Evolutionary conservation across 2,113 vertebrate species (phyloP).

Genomic region (Ascaphus truei): DNA sequence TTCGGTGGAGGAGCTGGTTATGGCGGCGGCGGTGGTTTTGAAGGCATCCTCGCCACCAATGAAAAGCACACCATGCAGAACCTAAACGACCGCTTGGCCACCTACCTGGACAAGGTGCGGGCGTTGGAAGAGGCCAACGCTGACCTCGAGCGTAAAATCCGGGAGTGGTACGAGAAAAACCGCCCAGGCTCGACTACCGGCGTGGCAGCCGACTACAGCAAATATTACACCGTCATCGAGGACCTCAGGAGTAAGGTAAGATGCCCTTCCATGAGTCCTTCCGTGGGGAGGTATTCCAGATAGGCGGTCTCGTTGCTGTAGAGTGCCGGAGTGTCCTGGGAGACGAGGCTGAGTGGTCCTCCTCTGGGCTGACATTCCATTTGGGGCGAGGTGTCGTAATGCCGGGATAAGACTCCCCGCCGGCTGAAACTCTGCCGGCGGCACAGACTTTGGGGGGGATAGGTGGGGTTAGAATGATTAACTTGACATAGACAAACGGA

Average conservation of each 20-base stretch:
- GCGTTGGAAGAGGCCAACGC: constrained; percentile 69
- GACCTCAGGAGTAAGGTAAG: constrained; percentile 55
- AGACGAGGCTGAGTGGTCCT: no score
- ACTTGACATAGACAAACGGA: no score
- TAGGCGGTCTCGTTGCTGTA: no score
- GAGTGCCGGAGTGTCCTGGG: no score
- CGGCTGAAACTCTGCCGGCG: no score
- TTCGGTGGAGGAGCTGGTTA: neutral
- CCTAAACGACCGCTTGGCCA: constrained; percentile 75
- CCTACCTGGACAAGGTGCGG: constrained; percentile 67
- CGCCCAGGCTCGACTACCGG: constrained; percentile 40
- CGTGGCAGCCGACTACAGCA: constrained; percentile 41
- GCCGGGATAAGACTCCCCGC: no score
- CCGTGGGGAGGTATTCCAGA: no score
- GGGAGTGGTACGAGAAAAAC: constrained; percentile 52
- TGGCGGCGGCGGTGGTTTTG: constrained; percentile 37
- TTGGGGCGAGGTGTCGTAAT: no score
- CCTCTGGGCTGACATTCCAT: no score
- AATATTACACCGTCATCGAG: constrained; percentile 44
- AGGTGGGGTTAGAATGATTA: no score
- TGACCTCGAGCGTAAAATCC: constrained; percentile 61
- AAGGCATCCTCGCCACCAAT: constrained; percentile 46
- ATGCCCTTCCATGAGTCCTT: no score
- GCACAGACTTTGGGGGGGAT: no score
- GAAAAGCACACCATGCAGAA: constrained; percentile 75